phyloP scores from a whole-genome alignment of 2,113 vertebrate genomes.

The Panthera uncia region DNA sequence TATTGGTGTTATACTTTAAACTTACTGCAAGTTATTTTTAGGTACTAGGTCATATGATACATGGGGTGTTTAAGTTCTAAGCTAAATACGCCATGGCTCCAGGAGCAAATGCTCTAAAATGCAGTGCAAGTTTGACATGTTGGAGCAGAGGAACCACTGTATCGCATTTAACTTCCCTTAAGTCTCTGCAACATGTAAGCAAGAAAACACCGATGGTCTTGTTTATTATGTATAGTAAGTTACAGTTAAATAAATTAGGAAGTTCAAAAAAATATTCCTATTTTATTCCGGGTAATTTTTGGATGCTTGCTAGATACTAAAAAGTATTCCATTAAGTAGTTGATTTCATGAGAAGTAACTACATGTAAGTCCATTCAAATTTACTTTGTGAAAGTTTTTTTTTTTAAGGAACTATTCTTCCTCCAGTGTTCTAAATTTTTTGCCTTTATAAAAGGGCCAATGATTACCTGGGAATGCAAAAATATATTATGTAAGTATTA shows the following conservation, averaged over 20 bases:
- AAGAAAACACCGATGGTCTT: neutral
- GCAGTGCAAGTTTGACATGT: neutral
- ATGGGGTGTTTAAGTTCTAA: neutral
- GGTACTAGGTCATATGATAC: neutral
- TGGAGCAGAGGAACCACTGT: neutral
- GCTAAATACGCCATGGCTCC: neutral
- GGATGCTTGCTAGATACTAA: neutral
- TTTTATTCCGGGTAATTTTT: neutral
- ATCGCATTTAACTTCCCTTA: neutral
- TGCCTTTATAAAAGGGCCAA: neutral
- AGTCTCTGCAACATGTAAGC: slow-evolving; percentile 34
- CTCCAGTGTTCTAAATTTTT: neutral
- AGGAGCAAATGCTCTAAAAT: neutral
- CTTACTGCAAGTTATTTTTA: neutral
- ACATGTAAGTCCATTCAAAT: neutral
- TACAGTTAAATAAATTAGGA: neutral
- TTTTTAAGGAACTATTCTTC: neutral
- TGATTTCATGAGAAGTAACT: neutral
- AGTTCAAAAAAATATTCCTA: neutral
- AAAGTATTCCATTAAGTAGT: neutral
- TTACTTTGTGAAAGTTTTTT: neutral
- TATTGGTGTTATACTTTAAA: slow-evolving; percentile 49
- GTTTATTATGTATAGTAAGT: neutral
- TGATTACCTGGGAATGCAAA: neutral
- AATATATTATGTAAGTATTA: neutral